Evolutionary conservation across 2,113 vertebrate genomes (phyloP), one percentile per base, ranked within the genome.

Genomic region (Collichthys lucidus): DNA sequence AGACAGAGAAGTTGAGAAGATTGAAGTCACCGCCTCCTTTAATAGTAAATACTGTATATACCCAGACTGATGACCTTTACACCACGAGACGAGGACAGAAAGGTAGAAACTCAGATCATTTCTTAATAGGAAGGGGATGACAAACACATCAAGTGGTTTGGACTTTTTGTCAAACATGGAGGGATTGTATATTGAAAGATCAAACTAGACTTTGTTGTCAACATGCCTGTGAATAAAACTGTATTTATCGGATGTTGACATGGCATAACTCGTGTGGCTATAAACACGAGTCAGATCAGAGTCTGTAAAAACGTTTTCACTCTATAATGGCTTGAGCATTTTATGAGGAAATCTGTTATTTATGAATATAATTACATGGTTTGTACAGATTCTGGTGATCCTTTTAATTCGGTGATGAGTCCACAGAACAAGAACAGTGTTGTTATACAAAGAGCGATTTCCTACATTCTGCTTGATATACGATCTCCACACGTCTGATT

Each of bases 401-500:
- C 2, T 4, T 29, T 62, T 44, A 17, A 35, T 17, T 11, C 7
- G 4, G 22, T 22, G 49, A 31, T 47, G 11, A 64, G 24, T 57
- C 12, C 11, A 22, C 19, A 77, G 52, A 14, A 56, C 14, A 31
- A 17, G 10, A 56, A 12, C 61, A 42, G 9, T 8, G 0, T 53
- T 42, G 31, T 55, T 53, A 61, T 15, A 22, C 8, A 50, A 57
- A 1, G 50, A 4, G 22, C 5, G 0, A 53, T 85, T 71, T 70
- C 29, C 49, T 59, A 42, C 19, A 47, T 83, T 82, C 63, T 60
- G 31, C 52, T 19, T 17, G 19, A 19, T 11, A 44, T 26, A 35
- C 44, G 16, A 42, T 31, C 59, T 63, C 47, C 24, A 59, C 55
- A 53, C 17, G 79, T 83, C 57, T 82, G 62, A 70, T 74, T n/a